Conservation (phyloP, 2,113 vertebrate genomes). For the Arenaria interpres region DNA sequence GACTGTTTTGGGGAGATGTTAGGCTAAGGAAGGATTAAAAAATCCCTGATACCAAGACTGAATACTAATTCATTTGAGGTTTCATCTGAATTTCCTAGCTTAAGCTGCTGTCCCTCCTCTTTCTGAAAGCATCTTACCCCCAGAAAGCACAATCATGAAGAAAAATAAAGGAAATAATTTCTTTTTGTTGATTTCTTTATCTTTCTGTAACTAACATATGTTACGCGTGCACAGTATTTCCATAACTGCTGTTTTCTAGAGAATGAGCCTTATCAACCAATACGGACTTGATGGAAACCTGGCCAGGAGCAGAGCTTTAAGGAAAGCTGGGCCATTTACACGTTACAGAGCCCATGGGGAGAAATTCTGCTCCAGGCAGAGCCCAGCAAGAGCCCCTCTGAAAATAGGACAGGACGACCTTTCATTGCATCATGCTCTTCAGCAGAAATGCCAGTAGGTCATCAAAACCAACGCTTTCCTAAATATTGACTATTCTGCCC, state of each 20-base stretch:
- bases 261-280: constrained; percentile 7
- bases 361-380: neutral
- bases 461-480: neutral
- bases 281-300: neutral
- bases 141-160: neutral
- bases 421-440: neutral
- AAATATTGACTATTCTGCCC: neutral
- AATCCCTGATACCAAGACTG: neutral
- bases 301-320: neutral
- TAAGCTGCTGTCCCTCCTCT: neutral
- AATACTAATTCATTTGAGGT: constrained; percentile 11
- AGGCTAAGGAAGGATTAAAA: constrained; percentile 34
- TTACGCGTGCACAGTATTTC: neutral
- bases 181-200: neutral
- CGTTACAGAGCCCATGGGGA: neutral
- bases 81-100: constrained; percentile 17
- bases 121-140: neutral
- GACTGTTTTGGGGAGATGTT: constrained; percentile 27
- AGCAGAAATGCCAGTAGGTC: neutral
- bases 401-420: rapidly evolving
- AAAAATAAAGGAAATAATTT: neutral
- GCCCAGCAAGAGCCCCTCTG: neutral
- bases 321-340: neutral
- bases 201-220: neutral
- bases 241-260: neutral